Percentiles rank a stretch among this genome's conserved stretches.
phyloP scores from a whole-genome alignment of 2,113 vertebrate genomes.

The Odontesthes bonariensis region DNA sequence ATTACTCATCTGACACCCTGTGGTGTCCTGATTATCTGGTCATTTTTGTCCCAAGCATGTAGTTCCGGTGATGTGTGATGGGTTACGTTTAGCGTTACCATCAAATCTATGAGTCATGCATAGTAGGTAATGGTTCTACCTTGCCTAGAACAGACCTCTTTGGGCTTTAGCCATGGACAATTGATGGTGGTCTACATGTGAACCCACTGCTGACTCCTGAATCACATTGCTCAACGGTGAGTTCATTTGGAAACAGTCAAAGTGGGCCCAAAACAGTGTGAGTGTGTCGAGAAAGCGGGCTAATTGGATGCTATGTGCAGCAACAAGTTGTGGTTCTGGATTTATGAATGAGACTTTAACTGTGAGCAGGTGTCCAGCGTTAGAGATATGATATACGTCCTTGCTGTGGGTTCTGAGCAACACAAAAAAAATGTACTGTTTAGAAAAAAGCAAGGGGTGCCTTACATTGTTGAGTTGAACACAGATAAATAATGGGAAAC shows the following conservation, averaged over 20 bases:
- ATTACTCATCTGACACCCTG: not conserved
- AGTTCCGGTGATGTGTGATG: not conserved
- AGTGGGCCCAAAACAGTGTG: conserved; percentile 28
- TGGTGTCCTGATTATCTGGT: conserved; percentile 1
- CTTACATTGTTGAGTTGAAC: conserved; percentile 17
- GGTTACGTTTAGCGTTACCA: conserved; percentile 4
- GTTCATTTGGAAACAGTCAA: conserved; percentile 59
- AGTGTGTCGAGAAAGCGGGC: not conserved
- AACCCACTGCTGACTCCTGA: conserved; percentile 51
- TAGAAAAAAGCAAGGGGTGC: not conserved
- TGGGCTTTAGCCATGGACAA: conserved; percentile 42
- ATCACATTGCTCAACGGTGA: conserved; percentile 47
- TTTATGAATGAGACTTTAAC: conserved; percentile 58
- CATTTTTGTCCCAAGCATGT: conserved; percentile 8
- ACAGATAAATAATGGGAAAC: conserved; percentile 27
- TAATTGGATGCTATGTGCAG: conserved; percentile 2
- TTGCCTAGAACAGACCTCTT: conserved; percentile 20
- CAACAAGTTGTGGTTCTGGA: conserved; percentile 24
- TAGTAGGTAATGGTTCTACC: conserved; percentile 22
- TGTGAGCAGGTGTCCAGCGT: conserved; percentile 52
- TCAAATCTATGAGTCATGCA: conserved; percentile 24
- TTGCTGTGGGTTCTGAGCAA: conserved; percentile 6
- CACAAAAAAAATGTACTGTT: conserved; percentile 22
- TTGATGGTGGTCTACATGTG: conserved; percentile 50
- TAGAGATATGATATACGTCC: conserved; percentile 8